Evolutionary conservation across 2,113 vertebrate species (phyloP).

Genomic region (Siniperca knerii): DNA sequence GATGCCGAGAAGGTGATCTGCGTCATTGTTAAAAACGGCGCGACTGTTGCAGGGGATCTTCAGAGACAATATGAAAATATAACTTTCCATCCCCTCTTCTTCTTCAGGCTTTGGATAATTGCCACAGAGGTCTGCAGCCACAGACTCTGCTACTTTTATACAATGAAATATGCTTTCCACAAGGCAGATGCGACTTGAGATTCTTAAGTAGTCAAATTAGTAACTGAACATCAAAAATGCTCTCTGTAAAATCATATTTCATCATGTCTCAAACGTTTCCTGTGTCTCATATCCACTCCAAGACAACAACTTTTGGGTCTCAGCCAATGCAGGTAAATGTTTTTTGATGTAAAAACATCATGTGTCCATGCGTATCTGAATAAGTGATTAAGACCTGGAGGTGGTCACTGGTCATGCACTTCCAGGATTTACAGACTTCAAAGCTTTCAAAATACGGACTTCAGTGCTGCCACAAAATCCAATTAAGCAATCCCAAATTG

Average conservation of each 20-base stretch:
- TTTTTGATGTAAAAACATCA: too few relatives aligned
- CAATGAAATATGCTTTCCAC: too few relatives aligned
- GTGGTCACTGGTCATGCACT: slow-evolving; percentile 17
- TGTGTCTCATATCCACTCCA: not conserved
- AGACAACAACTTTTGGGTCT: not conserved
- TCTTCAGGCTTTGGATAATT: too few relatives aligned
- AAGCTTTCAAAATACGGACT: slow-evolving; percentile 23
- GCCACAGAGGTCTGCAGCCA: too few relatives aligned
- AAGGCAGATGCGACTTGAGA: too few relatives aligned
- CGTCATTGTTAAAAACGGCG: too few relatives aligned
- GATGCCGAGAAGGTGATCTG: too few relatives aligned
- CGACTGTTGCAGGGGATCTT: not conserved
- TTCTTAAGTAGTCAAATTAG: not conserved
- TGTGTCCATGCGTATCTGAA: slow-evolving; percentile 17
- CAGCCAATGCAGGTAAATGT: too few relatives aligned
- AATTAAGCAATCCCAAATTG: slow-evolving; percentile 28
- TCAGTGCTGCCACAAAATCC: slow-evolving; percentile 8
- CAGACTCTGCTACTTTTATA: too few relatives aligned
- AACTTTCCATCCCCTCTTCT: too few relatives aligned
- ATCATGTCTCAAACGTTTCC: not conserved
- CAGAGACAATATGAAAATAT: too few relatives aligned
- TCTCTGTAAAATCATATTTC: not conserved
- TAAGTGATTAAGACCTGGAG: slow-evolving; percentile 31
- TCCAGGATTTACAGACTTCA: slow-evolving; percentile 38
- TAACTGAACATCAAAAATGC: not conserved